Evolutionary conservation across 2,888 invertebrate species (phyloP), one percentile per base, ranked within the genome.

Genomic region (Harpalus rubripes): DNA sequence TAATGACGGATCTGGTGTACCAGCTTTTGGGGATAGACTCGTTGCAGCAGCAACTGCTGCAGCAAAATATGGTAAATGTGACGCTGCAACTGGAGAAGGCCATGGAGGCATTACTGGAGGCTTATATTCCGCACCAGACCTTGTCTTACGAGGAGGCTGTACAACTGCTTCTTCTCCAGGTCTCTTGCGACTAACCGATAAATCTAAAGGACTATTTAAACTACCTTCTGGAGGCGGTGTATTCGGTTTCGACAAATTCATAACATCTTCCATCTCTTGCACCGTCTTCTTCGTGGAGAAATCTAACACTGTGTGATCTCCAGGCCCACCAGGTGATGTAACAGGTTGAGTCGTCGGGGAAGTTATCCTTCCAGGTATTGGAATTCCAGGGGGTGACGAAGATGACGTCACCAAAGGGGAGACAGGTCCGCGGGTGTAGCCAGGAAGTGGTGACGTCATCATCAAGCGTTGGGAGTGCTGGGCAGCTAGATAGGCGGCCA

Each of bases 11-110:
- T 89, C 89, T 10, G 89, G 76, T 6, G 89, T 87, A 3, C 81
- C 87, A 39, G 94, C 94, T 89, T 96, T 95, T 5, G 96, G 96
- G 16, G 96, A 96, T 26, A 96, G 92, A 86, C 92, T 92, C 88
- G 91, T 91, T 16, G 95, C 95, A 6, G 96, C 96, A 7, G 96
- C 96, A 0, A 93, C 94, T 0, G 95, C 96, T 22, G 95, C 95
- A 15, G 96, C 96, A 88, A 96, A 95, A 89, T 96, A 97, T 79
- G 96, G 96, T 88, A 96, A 92, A 88, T 96, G 95, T 12, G 95
- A 95, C 39, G 93, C 92, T 65, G 96, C 95, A 2, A 96, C 94
- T 0, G 96, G 95, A 0, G 96, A 95, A 61, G 95, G 94, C 96
- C 97, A 97, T 65, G 90, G 90, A 0, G 96, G 95, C 18, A 95